These are phyloP conservation scores for Amphibalanus amphitrite DNA, from an alignment of 1,140 invertebrate genomes.

Conservation along the genomic window DNA sequence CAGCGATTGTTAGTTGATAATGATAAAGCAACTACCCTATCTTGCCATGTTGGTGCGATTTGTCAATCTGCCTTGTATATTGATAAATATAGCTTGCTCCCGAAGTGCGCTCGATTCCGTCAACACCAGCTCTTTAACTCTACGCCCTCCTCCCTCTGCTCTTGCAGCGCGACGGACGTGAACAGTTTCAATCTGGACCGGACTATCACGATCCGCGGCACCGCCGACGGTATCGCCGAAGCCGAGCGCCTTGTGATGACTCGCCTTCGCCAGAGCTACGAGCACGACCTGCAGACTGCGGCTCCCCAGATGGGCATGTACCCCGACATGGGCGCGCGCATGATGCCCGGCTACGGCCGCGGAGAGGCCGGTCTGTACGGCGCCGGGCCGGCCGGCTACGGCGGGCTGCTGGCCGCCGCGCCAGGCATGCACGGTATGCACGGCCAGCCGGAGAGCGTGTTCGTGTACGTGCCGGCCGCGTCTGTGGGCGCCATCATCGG, in stretches of 20 bases:
- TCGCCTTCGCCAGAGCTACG: conserved; percentile 86
- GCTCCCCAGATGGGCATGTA: not conserved
- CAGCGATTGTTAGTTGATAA: no score
- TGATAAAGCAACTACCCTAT: no score
- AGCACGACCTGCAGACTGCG: conserved; percentile 59
- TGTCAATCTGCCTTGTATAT: no score
- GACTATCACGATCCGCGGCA: conserved; percentile 81
- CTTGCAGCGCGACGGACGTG: conserved; percentile 56
- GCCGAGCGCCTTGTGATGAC: conserved; percentile 86
- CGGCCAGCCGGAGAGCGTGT: conserved; percentile 22
- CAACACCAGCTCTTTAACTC: no score
- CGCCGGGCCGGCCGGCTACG: not conserved
- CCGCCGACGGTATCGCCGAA: conserved; percentile 75
- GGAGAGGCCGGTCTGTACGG: not conserved
- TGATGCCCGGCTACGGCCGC: not conserved
- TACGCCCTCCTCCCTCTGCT: no score
- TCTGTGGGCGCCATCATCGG: conserved; percentile 95
- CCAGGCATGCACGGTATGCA: not conserved
- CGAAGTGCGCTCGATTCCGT: no score
- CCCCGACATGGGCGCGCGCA: not conserved
- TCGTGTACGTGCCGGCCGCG: conserved; percentile 89
- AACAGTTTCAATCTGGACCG: conserved; percentile 86
- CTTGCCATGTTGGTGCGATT: no score
- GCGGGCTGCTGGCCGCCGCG: not conserved
- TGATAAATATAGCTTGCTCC: no score